Evolutionary conservation across 2,888 invertebrate genomes (phyloP).

Genomic region (Choreutis nemorana): DNA sequence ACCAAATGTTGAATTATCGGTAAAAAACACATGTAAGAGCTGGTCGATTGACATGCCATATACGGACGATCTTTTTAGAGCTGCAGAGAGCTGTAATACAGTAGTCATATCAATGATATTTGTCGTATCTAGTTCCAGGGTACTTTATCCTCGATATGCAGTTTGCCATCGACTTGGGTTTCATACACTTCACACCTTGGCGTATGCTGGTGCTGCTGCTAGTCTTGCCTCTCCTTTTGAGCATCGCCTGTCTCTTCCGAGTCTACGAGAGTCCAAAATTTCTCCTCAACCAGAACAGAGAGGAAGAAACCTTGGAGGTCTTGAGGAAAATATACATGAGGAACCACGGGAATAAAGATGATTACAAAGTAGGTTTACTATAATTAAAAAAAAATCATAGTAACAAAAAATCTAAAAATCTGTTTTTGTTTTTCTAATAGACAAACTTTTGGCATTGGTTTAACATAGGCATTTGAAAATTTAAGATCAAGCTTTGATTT

Average conservation of each 20-base stretch:
- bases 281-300: slow-evolving; percentile 66
- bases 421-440: no score
- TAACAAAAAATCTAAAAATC: no score
- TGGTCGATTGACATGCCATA: no score
- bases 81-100: no score
- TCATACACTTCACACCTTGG: slow-evolving; percentile 29
- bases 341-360: slow-evolving; percentile 39
- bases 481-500: background rate
- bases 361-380: slow-evolving; percentile 23
- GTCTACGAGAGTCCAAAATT: slow-evolving; percentile 80
- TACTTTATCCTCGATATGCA: slow-evolving; percentile 22
- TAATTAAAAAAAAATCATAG: no score
- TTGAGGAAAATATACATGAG: slow-evolving; percentile 62
- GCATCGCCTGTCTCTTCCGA: slow-evolving; percentile 57
- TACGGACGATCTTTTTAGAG: no score
- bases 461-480: no score
- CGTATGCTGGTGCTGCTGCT: slow-evolving; percentile 29
- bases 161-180: slow-evolving; percentile 20
- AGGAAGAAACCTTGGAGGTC: slow-evolving; percentile 67
- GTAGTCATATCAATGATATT: no score
- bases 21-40: no score
- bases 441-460: no score
- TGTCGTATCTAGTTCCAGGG: slow-evolving; percentile 17
- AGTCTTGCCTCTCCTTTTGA: slow-evolving; percentile 64
- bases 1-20: no score